Evolutionary conservation across 2,113 vertebrate species (phyloP).

Genomic region (Anas platyrhynchos): DNA sequence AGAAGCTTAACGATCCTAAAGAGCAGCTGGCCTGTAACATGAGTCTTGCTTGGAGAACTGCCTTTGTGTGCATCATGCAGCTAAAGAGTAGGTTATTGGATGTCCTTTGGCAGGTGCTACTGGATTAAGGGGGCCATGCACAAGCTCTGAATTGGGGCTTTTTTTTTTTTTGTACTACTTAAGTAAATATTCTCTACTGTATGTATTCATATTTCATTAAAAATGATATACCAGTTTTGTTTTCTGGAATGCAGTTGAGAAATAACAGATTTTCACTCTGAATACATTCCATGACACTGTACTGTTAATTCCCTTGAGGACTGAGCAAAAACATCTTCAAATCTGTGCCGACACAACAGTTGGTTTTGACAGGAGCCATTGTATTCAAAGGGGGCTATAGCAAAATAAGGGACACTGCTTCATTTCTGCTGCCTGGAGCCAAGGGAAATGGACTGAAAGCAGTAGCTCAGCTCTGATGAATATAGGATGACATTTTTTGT

Average conservation of each 20-base stretch:
- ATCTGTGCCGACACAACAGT: background rate
- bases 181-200: too few species aligned
- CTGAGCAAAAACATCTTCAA: background rate
- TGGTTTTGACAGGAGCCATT: background rate
- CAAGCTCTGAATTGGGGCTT: constrained; percentile 27
- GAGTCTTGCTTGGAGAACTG: constrained; percentile 48
- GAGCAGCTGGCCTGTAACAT: constrained; percentile 79
- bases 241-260: background rate
- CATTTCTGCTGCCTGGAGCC: background rate
- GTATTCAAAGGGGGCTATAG: background rate
- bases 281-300: background rate
- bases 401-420: background rate
- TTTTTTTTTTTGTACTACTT: background rate
- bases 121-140: constrained; percentile 64
- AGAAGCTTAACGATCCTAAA: constrained; percentile 56
- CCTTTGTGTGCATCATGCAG: constrained; percentile 29
- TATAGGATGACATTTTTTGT: background rate
- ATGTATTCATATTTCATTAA: background rate
- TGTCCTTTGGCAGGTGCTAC: constrained; percentile 77
- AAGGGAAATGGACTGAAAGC: background rate
- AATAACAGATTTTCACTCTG: background rate
- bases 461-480: background rate
- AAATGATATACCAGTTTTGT: background rate
- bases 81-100: constrained; percentile 73
- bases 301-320: background rate